Conservation (phyloP, 2,113 vertebrate species). For the Prinia subflava region DNA sequence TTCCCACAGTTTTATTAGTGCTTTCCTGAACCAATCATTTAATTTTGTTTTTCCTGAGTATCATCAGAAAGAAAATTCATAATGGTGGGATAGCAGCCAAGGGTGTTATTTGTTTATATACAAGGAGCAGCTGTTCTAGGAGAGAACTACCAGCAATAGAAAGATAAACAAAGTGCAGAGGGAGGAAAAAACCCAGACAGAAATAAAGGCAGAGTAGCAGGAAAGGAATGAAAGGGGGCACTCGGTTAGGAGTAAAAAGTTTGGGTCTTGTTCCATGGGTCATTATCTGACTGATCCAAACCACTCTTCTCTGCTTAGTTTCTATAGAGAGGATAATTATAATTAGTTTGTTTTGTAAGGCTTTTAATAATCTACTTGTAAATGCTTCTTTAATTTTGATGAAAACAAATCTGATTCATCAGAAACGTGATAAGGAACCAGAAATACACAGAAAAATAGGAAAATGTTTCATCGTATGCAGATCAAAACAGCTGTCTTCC, state of each 20-base stretch:
- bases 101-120: conserved; percentile 1
- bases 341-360: neutral
- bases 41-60: conserved; percentile 15
- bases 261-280: neutral
- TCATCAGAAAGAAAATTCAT: conserved; percentile 4
- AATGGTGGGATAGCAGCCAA: neutral
- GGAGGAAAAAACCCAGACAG: neutral
- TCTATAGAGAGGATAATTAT: neutral
- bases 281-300: neutral
- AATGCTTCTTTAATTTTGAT: neutral
- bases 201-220: neutral
- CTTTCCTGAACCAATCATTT: neutral
- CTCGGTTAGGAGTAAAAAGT: neutral
- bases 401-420: neutral
- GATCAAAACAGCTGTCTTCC: neutral
- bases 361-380: neutral
- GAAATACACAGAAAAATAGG: neutral
- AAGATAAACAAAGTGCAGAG: neutral
- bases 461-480: neutral
- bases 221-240: neutral
- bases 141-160: neutral
- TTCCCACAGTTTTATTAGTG: neutral
- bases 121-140: neutral
- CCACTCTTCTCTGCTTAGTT: neutral
- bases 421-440: neutral